Base-by-base conservation (phyloP, 2,888 invertebrate genomes). In the Melipona bicolor region DNA sequence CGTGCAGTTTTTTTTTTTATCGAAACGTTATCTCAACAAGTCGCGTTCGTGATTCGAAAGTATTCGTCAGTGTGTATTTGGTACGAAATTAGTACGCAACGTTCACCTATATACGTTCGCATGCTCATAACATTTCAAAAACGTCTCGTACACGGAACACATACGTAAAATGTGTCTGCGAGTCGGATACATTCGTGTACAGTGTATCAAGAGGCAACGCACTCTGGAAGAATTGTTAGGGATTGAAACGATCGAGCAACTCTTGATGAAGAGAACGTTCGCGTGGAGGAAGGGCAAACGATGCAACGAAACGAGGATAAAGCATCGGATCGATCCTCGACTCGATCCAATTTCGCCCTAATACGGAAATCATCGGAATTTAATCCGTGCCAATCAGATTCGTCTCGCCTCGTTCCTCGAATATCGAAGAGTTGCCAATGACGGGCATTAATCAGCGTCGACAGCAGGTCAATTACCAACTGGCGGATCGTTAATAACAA, bases 381-480 rank as follows among this genome's bases (percentile, higher is more conserved):
- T 77, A 80, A 80, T 85, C 75, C 49, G 27, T 27, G 4, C 21
- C 3, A 65, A 71, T 79, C 76, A 69, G 71, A 83, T 73, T 81
- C 88, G 79, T 83, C 67, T 67, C 78, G 59, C 54, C 76, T 79
- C 72, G 62, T 79, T 85, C 72, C 78, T 80, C 73, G 52, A 79
- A 85, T 77, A 85, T 73, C 77, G 76, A 32, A 81, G 49, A 65
- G 36, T n/a, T 64, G 36, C 27, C 81, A 80, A 84, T 86, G 88
- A 82, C 84, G 73, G 78, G 68, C 83, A 87, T 90, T 90, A 90
- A 90, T 90, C 90, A 89, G 70, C 71, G 72, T 74, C 73, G 77
- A 74, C 83, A 84, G 85, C 81, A 84, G 87, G 85, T 89, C 90
- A 90, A 90, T 90, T 89, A 88, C 84, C 69, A 76, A 74, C 36